Evolutionary conservation across 2,797 vertebrate genomes (phyloP).

Genomic region (Phrynocephalus vlangalii): DNA sequence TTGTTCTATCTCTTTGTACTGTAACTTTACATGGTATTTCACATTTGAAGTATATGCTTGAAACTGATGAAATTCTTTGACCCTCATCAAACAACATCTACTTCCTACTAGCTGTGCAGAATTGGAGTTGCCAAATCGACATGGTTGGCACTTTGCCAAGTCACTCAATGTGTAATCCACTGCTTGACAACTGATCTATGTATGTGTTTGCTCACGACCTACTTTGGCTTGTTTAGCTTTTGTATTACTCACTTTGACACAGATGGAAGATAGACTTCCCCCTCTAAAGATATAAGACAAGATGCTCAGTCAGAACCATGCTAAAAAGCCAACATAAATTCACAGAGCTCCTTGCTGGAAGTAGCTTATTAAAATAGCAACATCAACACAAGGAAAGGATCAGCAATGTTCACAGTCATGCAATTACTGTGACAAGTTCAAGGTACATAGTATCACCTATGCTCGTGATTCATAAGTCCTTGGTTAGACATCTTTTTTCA

Average conservation of each 20-base stretch:
- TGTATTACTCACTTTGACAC: constrained; percentile 9
- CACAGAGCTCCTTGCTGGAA: constrained; percentile 5
- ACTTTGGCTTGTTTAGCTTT: constrained; percentile 22
- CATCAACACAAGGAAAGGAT: constrained; percentile 15
- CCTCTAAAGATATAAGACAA: background rate
- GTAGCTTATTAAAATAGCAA: constrained; percentile 30
- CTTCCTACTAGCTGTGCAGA: background rate
- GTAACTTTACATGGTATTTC: background rate
- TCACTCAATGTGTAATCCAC: background rate
- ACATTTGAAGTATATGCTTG: background rate
- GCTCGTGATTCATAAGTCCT: constrained; percentile 17
- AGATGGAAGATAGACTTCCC: constrained; percentile 14
- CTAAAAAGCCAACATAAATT: constrained; percentile 24
- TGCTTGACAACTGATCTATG: background rate
- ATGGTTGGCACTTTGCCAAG: background rate
- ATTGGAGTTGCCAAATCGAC: background rate
- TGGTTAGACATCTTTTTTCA: background rate
- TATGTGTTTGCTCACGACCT: constrained; percentile 11
- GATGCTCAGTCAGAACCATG: too few relatives aligned
- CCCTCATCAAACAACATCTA: too few relatives aligned
- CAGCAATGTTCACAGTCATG: background rate
- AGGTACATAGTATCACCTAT: constrained; percentile 4
- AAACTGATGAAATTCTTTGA: background rate
- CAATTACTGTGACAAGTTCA: constrained; percentile 13
- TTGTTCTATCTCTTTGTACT: background rate